Percentiles rank a stretch among this genome's conserved stretches.
phyloP scores from a whole-genome alignment of 1,140 invertebrate species.

The Drosophila mauritiana region DNA sequence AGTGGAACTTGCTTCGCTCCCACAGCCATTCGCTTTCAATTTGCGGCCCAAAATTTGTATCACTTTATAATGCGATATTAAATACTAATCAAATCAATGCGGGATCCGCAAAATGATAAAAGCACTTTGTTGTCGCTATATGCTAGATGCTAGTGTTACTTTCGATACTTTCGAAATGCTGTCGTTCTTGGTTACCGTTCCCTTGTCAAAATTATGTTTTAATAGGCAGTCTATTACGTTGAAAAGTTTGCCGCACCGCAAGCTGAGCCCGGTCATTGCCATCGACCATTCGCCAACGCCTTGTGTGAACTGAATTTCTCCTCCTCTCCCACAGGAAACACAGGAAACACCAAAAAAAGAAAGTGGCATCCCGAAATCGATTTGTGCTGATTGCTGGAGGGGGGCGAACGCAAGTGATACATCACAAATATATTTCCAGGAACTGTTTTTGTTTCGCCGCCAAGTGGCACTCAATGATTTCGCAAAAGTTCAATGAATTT shows the following conservation, averaged over 20 bases:
- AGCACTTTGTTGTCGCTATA: slow-evolving; percentile 22
- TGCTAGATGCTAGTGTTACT: background rate
- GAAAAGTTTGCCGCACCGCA: slow-evolving; percentile 11
- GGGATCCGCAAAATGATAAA: slow-evolving; percentile 30
- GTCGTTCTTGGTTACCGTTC: slow-evolving; percentile 22
- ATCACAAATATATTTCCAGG: slow-evolving; percentile 15
- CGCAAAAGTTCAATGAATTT: background rate
- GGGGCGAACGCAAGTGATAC: slow-evolving; percentile 4
- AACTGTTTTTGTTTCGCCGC: background rate
- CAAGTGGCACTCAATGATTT: background rate
- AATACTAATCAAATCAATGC: slow-evolving; percentile 46
- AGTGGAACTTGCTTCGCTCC: background rate
- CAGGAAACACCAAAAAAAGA: background rate
- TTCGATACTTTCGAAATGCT: background rate
- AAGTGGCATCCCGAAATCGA: slow-evolving; percentile 11
- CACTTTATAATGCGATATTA: slow-evolving; percentile 44
- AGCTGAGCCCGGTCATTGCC: slow-evolving; percentile 1
- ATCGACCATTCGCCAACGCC: background rate
- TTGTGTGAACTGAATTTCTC: background rate
- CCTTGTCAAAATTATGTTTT: slow-evolving; percentile 25
- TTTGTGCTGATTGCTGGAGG: slow-evolving; percentile 16
- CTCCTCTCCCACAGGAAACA: background rate
- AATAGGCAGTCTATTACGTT: slow-evolving; percentile 31
- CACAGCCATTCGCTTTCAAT: slow-evolving; percentile 9
- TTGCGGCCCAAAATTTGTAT: slow-evolving; percentile 15